Evolutionary conservation across 92 coral and sea anemone genomes (phyloP).

Genomic region (Heliopora coerulea): DNA sequence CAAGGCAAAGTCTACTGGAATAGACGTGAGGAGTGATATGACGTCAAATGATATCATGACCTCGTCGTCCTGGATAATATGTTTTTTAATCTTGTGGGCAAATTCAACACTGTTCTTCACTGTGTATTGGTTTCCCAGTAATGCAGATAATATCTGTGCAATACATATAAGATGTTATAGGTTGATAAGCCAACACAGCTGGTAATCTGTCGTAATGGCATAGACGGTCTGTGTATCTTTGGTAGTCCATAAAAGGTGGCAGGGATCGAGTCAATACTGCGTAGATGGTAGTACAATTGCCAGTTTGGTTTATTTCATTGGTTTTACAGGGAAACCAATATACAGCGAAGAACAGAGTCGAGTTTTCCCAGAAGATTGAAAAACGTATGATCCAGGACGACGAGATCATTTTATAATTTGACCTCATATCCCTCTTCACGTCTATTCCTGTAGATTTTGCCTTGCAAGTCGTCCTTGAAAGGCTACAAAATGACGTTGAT

Average conservation of each 20-base stretch:
- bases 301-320: conserved; percentile 15
- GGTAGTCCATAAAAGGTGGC: conserved; percentile 45
- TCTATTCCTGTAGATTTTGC: too few relatives aligned
- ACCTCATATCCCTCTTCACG: too few relatives aligned
- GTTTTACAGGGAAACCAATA: conserved; percentile 16
- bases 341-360: too few relatives aligned
- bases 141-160: conserved; percentile 22
- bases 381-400: too few relatives aligned
- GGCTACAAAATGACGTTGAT: too few relatives aligned
- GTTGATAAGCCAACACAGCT: conserved; percentile 40
- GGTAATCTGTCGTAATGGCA: conserved; percentile 45
- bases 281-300: conserved; percentile 19
- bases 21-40: too few relatives aligned
- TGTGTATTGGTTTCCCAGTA: conserved; percentile 30
- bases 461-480: too few relatives aligned
- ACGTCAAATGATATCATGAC: too few relatives aligned
- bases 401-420: too few relatives aligned
- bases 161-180: conserved; percentile 32
- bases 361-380: too few relatives aligned
- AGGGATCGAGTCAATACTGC: conserved; percentile 37
- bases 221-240: conserved; percentile 42
- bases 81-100: background rate
- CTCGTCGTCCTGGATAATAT: too few relatives aligned
- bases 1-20: too few relatives aligned
- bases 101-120: conserved; percentile 38